Evolutionary conservation across 2,113 vertebrate genomes (phyloP).

Genomic region (Crotalus horridus): DNA sequence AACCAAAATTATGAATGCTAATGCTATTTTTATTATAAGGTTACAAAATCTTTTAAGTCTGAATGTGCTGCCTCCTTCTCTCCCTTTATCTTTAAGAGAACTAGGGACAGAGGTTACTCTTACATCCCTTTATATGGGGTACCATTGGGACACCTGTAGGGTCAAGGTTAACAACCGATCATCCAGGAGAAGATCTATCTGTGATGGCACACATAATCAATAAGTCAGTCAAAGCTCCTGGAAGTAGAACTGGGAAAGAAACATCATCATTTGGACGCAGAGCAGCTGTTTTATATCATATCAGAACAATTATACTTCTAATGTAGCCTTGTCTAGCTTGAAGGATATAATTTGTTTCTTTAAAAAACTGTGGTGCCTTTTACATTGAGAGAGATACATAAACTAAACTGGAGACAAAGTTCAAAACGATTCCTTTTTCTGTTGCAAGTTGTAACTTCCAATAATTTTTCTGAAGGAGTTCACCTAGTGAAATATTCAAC

Average conservation of each 20-base stretch:
- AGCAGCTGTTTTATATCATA: background rate
- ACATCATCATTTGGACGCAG: background rate
- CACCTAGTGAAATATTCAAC: background rate
- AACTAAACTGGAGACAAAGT: background rate
- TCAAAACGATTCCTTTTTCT: background rate
- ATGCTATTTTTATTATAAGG: background rate
- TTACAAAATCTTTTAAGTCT: background rate
- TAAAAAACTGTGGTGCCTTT: background rate
- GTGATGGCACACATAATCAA: background rate
- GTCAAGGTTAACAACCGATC: background rate
- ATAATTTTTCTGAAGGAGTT: background rate
- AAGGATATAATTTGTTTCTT: background rate
- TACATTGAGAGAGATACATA: background rate
- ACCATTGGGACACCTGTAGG: background rate
- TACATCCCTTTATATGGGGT: background rate
- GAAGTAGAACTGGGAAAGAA: background rate
- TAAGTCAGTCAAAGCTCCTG: background rate
- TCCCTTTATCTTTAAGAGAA: background rate
- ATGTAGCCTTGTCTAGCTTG: background rate
- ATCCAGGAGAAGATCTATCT: background rate
- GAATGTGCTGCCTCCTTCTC: background rate
- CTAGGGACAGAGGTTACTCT: background rate
- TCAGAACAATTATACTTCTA: background rate
- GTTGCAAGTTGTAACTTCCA: background rate
- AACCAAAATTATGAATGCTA: background rate